Percentiles rank a stretch among this genome's conserved stretches.
These are phyloP conservation scores for Triplophysa bombifrons DNA, from an alignment of 2,797 vertebrate genomes.

Conservation along the genomic window DNA sequence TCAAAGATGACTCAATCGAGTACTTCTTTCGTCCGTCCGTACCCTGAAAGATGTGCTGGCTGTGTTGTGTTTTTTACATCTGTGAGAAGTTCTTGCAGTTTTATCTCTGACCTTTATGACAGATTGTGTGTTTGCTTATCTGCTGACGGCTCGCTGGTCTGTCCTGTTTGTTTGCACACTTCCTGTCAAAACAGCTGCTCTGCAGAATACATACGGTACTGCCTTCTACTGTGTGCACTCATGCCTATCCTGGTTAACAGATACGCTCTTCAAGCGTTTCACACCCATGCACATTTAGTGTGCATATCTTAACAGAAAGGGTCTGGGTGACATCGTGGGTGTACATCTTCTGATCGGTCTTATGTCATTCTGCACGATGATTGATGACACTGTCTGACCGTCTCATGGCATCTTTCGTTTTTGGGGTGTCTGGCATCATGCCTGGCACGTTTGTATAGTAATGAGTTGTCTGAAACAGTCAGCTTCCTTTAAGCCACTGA, in stretches of 20 bases:
- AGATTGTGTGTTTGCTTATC: background rate
- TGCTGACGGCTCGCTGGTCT: background rate
- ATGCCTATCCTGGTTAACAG: background rate
- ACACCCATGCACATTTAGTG: background rate
- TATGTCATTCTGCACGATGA: background rate
- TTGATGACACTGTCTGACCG: background rate
- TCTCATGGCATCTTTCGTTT: background rate
- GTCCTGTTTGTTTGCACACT: constrained; percentile 23
- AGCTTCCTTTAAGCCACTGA: background rate
- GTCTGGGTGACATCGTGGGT: background rate
- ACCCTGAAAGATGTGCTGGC: background rate
- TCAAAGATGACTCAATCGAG: background rate
- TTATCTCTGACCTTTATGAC: constrained; percentile 6
- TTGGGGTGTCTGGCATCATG: background rate
- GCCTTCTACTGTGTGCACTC: background rate
- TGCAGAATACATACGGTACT: background rate
- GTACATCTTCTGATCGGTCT: background rate
- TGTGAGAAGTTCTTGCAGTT: background rate
- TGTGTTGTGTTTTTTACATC: background rate
- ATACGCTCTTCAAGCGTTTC: background rate
- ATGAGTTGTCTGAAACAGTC: background rate
- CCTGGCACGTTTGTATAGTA: background rate
- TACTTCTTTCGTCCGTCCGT: background rate
- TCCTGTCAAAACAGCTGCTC: background rate
- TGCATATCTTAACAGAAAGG: background rate